Conservation (phyloP, 2,113 vertebrate species). For the Zapornia atra region DNA sequence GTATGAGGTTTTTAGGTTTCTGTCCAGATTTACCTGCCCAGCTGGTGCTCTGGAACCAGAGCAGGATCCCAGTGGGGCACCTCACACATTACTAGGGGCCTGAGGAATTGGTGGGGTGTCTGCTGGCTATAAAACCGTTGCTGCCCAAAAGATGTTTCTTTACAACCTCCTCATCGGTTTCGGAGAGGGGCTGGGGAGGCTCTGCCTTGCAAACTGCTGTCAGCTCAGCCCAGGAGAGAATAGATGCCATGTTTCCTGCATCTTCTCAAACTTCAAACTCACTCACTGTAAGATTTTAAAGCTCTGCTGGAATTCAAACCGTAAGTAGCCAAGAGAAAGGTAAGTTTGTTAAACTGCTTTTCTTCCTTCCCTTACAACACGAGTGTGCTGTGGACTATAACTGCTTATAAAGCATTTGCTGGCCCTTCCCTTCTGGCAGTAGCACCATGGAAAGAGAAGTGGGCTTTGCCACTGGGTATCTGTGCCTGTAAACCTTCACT, state of each 20-base stretch:
- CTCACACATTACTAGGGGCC: accelerated
- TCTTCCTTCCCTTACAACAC: background rate
- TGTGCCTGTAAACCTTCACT: background rate
- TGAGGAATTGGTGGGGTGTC: accelerated
- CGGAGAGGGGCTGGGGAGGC: background rate
- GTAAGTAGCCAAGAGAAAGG: background rate
- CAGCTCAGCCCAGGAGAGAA: background rate
- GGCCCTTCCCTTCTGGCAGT: background rate
- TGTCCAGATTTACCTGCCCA: background rate
- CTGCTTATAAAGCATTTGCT: background rate
- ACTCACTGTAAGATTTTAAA: background rate
- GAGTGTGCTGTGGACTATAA: accelerated
- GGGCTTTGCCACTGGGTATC: background rate
- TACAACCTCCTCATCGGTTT: too few relatives aligned
- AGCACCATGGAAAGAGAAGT: background rate
- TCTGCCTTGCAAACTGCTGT: background rate
- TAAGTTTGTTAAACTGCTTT: background rate
- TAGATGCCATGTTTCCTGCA: too few relatives aligned
- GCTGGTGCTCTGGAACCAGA: background rate
- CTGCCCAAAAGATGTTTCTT: background rate
- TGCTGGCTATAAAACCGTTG: background rate
- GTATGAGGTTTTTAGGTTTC: background rate
- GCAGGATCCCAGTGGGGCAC: background rate
- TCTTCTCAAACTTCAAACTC: background rate
- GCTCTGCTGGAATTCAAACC: background rate